Evolutionary conservation across 2,888 invertebrate genomes (phyloP), one percentile per base, ranked within the genome.

Genomic region (Archips crataeganus): DNA sequence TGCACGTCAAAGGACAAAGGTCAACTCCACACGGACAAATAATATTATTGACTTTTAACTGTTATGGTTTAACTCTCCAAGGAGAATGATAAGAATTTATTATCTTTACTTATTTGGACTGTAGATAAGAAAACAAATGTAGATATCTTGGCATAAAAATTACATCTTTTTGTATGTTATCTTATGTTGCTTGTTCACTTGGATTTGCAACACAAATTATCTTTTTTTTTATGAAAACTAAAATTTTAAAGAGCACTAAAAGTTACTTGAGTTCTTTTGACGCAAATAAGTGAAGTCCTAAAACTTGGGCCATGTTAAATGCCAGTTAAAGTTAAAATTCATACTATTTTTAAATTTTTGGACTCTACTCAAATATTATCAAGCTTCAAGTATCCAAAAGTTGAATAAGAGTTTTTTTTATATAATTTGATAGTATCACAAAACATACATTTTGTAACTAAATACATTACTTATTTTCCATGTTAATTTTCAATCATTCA

Each of bases 141-240:
- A 54, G 15, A 23, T 57, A 57, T 57, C 32, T 57, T 11, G 11
- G 32, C 9, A 9, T 57, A 32, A 57, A 23, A 57, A 57, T 61
- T 61, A 61, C 61, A 61, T 61, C 61, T 39, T 11, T 57, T 36
- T 39, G 15, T 39, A 6, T 60, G 60, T 61, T 39, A 61, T 61
- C 39, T 61, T 39, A 59, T 39, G 59, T 59, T 9, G 49, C 47
- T 73, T 36, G 10, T 32, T 1, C 3, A 57, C 23, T 57, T 32
- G 32, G 32, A 57, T 57, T 57, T 23, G 57, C 57, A 57, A 57
- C 57, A 54, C 23, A 57, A 57, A 32, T 32, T 57, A 32, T 39
- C 39, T 39, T 39, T 3, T 39, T 36, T 39, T 39, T 39, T 39
- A 39, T 39, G 6, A 39, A 39, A 54, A 9, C 23, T 54, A 11